Conservation (phyloP, 1,140 invertebrate species). For the Chrysopa pallens region DNA sequence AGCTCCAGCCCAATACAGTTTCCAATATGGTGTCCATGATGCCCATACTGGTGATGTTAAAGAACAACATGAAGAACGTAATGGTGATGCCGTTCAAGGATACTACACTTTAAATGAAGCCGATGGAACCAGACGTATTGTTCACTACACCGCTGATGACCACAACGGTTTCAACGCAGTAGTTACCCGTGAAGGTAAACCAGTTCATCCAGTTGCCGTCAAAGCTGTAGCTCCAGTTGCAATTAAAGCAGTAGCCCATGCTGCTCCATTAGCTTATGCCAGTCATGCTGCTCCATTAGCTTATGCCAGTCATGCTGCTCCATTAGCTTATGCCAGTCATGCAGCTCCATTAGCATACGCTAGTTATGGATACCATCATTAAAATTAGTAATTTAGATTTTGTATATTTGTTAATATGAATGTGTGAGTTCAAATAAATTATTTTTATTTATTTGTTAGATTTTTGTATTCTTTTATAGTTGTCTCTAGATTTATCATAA, state of each 20-base stretch:
- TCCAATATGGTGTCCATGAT: conserved; percentile 55
- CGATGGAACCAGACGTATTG: conserved; percentile 34
- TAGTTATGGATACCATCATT: neutral
- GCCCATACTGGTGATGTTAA: conserved; percentile 51
- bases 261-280: too few relatives aligned
- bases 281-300: neutral
- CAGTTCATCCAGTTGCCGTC: neutral
- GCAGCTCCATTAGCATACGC: neutral
- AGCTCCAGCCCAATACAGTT: conserved; percentile 33
- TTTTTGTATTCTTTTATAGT: too few relatives aligned
- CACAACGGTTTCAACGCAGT: conserved; percentile 36
- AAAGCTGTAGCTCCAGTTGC: neutral
- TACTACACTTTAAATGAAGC: conserved; percentile 34
- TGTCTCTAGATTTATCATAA: too few relatives aligned
- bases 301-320: neutral
- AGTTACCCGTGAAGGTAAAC: conserved; percentile 10
- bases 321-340: too few relatives aligned
- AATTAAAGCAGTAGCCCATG: too few relatives aligned
- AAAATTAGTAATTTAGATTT: conserved; percentile 25
- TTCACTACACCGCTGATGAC: conserved; percentile 35
- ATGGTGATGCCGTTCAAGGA: conserved; percentile 43
- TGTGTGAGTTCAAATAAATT: too few relatives aligned
- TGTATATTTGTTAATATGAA: conserved; percentile 19
- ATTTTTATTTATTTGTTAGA: too few relatives aligned
- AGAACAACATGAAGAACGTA: conserved; percentile 38